phyloP scores from a whole-genome alignment of 2,888 invertebrate species.

The Harpalus rufipes region DNA sequence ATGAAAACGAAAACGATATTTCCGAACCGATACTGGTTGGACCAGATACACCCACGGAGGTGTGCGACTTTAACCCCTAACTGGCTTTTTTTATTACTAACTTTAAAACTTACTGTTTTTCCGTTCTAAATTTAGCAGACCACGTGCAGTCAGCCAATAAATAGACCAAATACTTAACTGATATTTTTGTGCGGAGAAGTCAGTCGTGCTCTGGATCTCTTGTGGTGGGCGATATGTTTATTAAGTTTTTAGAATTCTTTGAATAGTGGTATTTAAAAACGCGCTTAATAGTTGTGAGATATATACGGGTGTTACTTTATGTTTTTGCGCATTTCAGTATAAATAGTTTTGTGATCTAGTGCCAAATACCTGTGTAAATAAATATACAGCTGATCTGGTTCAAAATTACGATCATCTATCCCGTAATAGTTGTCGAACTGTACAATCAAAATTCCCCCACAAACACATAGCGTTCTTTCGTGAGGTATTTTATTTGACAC shows the following conservation, averaged over 20 bases:
- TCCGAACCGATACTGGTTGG: slow-evolving; percentile 68
- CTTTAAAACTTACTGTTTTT: slow-evolving; percentile 29
- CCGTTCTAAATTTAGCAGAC: slow-evolving; percentile 40
- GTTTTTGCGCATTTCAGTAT: slow-evolving; percentile 33
- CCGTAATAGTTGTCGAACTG: not conserved
- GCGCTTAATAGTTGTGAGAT: slow-evolving; percentile 14
- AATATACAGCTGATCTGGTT: slow-evolving; percentile 47
- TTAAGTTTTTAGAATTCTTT: slow-evolving; percentile 33
- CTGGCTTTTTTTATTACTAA: slow-evolving; percentile 9
- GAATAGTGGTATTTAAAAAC: slow-evolving; percentile 25
- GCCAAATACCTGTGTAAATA: slow-evolving; percentile 49
- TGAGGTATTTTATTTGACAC: no score
- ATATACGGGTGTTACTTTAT: slow-evolving; percentile 42
- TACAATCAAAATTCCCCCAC: no score
- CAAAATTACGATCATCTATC: slow-evolving; percentile 12
- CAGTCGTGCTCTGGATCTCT: slow-evolving; percentile 38
- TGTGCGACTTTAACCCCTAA: slow-evolving; percentile 52
- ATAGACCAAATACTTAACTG: slow-evolving; percentile 24
- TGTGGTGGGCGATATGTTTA: slow-evolving; percentile 24
- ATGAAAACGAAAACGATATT: slow-evolving; percentile 71
- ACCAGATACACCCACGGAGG: slow-evolving; percentile 69
- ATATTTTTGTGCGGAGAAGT: slow-evolving; percentile 12
- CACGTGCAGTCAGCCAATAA: slow-evolving; percentile 48
- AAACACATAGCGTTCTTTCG: no score
- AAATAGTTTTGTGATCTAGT: slow-evolving; percentile 37